Evolutionary conservation across 2,797 vertebrate genomes (phyloP).

Genomic region (Limnodromus scolopaceus): DNA sequence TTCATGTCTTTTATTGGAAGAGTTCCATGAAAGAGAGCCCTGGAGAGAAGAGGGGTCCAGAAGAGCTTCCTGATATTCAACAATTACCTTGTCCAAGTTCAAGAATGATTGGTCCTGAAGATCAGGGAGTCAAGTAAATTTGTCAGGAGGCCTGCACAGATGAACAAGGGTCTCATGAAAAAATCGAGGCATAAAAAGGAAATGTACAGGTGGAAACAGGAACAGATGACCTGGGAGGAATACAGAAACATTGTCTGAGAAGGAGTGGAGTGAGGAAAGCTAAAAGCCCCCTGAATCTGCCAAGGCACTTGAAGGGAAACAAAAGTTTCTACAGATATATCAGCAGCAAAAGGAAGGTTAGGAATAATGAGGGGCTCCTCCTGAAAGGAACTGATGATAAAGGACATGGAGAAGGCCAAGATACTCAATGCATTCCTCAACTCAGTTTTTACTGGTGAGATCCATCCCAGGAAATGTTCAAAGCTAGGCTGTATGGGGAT

Average conservation of each 20-base stretch:
- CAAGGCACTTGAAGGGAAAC: background rate
- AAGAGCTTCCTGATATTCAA: background rate
- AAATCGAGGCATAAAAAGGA: background rate
- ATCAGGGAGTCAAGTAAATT: background rate
- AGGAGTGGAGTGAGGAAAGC: background rate
- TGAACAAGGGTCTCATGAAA: background rate
- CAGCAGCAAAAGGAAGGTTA: background rate
- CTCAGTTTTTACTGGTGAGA: background rate
- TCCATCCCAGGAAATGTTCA: background rate
- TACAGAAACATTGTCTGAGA: background rate
- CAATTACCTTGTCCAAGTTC: background rate
- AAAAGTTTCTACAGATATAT: background rate
- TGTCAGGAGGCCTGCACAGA: background rate
- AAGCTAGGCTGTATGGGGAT: background rate
- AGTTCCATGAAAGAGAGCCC: background rate
- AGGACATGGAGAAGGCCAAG: background rate
- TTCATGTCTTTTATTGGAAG: background rate
- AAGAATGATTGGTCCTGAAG: background rate
- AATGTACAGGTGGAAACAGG: background rate
- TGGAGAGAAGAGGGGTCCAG: background rate
- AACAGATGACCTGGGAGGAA: background rate
- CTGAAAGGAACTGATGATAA: background rate
- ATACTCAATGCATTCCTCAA: fast-evolving
- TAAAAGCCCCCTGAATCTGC: background rate
- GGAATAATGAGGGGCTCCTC: background rate